Percentiles rank a stretch among this genome's conserved stretches.
Evolutionary conservation across 1,140 invertebrate species (phyloP).

Genomic region (Ditylenchus dipsaci): DNA sequence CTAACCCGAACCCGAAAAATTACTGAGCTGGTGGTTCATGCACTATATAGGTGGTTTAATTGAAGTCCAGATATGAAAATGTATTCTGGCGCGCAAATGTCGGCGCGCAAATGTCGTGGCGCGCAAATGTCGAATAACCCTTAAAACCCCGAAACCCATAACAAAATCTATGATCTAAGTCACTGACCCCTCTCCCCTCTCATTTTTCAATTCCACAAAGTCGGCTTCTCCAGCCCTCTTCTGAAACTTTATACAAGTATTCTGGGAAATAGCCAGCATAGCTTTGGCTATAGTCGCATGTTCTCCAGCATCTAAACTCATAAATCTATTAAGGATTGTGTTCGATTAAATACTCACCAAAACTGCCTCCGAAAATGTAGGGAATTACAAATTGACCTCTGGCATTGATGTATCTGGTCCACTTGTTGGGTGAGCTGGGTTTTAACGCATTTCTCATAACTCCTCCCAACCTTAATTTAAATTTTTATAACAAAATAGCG

Average conservation of each 20-base stretch:
- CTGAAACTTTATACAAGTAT: slow-evolving; percentile 17
- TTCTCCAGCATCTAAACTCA: slow-evolving; percentile 20
- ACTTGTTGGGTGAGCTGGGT: slow-evolving; percentile 22
- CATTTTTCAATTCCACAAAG: slow-evolving; percentile 20
- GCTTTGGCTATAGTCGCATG: slow-evolving; percentile 19
- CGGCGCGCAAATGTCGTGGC: too few relatives aligned
- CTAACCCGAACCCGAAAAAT: too few relatives aligned
- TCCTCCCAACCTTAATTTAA: slow-evolving; percentile 10
- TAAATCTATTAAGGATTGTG: neutral
- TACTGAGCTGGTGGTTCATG: too few relatives aligned
- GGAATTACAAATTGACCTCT: slow-evolving; percentile 25
- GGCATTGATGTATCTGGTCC: slow-evolving; percentile 23
- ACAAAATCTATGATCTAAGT: too few relatives aligned
- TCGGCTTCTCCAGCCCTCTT: slow-evolving; percentile 20
- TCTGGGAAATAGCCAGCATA: slow-evolving; percentile 26
- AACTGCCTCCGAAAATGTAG: slow-evolving; percentile 26
- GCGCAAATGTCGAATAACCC: too few relatives aligned
- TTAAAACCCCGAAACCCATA: too few relatives aligned
- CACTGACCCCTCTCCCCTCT: slow-evolving; percentile 15
- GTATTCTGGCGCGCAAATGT: too few relatives aligned
- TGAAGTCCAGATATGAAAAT: too few relatives aligned
- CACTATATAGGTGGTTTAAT: too few relatives aligned
- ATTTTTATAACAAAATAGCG: neutral
- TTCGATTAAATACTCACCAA: slow-evolving; percentile 17
- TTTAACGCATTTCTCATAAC: slow-evolving; percentile 30